Evolutionary conservation across 2,113 vertebrate species (phyloP).

Genomic region (Sprattus sprattus): DNA sequence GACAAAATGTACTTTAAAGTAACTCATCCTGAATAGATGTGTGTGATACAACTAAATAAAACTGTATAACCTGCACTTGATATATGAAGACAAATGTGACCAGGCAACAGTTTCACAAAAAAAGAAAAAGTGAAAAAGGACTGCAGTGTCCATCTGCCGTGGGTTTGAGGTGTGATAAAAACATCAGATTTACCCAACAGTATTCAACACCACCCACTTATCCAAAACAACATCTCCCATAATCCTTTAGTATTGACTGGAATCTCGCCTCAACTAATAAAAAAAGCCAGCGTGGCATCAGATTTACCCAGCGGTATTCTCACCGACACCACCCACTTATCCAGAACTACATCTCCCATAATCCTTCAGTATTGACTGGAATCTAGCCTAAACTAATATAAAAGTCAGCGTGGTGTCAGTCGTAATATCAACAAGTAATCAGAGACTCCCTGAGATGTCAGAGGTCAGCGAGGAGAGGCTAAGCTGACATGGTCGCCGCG

Average conservation of each 20-base stretch:
- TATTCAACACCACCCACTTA: background rate
- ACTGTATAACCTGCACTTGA: background rate
- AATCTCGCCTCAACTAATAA: background rate
- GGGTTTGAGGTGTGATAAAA: background rate
- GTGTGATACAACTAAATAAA: background rate
- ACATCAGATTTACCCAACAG: background rate
- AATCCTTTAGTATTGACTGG: background rate
- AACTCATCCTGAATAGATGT: background rate
- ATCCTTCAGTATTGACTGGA: background rate
- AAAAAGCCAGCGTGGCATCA: background rate
- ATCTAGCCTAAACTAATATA: background rate
- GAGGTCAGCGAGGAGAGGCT: background rate
- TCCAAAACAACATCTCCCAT: background rate
- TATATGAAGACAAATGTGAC: background rate
- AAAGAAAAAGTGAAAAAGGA: no score
- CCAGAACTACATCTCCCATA: background rate
- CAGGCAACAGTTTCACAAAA: background rate
- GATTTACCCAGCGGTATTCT: background rate
- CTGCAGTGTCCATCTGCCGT: background rate
- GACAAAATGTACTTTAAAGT: background rate
- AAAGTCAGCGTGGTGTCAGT: background rate
- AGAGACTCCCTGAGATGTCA: background rate
- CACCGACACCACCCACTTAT: background rate
- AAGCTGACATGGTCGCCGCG: background rate
- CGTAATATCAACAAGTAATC: background rate